phyloP scores from a whole-genome alignment of 2,113 vertebrate genomes.

The Macrotus californicus region DNA sequence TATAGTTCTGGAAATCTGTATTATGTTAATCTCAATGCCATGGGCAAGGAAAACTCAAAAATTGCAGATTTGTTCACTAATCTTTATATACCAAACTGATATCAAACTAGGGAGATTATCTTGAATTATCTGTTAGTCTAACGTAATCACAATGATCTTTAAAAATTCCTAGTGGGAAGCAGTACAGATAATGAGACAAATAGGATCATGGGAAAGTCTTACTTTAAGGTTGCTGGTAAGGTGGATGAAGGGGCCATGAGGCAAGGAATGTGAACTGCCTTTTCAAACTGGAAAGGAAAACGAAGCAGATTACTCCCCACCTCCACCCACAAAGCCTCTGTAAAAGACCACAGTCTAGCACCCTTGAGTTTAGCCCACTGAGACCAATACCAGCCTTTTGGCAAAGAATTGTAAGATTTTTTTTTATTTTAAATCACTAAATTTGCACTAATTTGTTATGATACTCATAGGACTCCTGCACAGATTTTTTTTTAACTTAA shows the following conservation, averaged over 20 bases:
- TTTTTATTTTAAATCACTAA: not conserved
- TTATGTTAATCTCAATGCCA: not conserved
- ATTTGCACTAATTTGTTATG: not conserved
- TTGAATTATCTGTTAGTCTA: not conserved
- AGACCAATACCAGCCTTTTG: not conserved
- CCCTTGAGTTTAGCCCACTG: not conserved
- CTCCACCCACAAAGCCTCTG: rapidly evolving
- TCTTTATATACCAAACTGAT: not conserved
- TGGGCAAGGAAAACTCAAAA: not conserved
- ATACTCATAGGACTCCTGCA: not conserved
- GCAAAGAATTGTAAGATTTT: rapidly evolving
- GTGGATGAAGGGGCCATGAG: not conserved
- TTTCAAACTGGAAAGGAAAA: not conserved
- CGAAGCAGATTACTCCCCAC: rapidly evolving
- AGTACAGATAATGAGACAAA: not conserved
- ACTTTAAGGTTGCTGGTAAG: not conserved
- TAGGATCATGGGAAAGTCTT: not conserved
- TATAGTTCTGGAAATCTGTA: not conserved
- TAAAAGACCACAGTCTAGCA: rapidly evolving
- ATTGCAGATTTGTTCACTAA: not conserved
- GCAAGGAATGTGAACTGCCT: not conserved
- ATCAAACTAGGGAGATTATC: not conserved
- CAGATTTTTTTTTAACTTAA: not conserved
- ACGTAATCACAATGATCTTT: not conserved
- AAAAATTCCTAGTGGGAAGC: not conserved